phyloP scores from a whole-genome alignment of 2,888 invertebrate genomes.

The Germaria angustata region DNA sequence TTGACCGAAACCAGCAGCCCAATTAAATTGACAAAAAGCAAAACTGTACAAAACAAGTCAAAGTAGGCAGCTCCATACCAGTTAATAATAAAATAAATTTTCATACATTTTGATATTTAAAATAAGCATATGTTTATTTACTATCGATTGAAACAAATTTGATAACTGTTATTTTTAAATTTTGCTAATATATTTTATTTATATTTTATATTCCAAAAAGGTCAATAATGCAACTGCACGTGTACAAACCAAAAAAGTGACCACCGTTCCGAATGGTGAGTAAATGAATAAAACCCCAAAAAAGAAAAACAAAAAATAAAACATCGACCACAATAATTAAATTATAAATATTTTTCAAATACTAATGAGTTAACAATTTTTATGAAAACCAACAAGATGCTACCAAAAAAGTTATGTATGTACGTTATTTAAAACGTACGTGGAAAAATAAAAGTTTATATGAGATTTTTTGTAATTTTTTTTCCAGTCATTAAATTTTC shows the following conservation, averaged over 20 bases:
- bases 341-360: conserved; percentile 17
- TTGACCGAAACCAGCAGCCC: neutral
- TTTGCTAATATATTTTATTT: conserved; percentile 39
- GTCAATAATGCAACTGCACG: conserved; percentile 99
- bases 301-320: conserved; percentile 13
- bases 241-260: conserved; percentile 97
- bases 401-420: neutral
- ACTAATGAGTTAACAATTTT: neutral
- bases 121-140: neutral
- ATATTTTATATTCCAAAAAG: conserved; percentile 81
- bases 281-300: conserved; percentile 64
- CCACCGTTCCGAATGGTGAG: conserved; percentile 94
- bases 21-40: no score
- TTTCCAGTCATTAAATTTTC: neutral
- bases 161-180: neutral
- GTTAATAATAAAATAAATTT: conserved; percentile 50
- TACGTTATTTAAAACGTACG: neutral
- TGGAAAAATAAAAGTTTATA: neutral
- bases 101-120: conserved; percentile 45
- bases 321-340: conserved; percentile 28
- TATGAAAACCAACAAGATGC: neutral
- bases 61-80: conserved; percentile 29
- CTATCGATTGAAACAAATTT: neutral
- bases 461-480: neutral
- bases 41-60: conserved; percentile 38